These are phyloP conservation scores for Eubasilissa splendida DNA, from an alignment of 2,888 invertebrate genomes.

Conservation along the genomic window DNA sequence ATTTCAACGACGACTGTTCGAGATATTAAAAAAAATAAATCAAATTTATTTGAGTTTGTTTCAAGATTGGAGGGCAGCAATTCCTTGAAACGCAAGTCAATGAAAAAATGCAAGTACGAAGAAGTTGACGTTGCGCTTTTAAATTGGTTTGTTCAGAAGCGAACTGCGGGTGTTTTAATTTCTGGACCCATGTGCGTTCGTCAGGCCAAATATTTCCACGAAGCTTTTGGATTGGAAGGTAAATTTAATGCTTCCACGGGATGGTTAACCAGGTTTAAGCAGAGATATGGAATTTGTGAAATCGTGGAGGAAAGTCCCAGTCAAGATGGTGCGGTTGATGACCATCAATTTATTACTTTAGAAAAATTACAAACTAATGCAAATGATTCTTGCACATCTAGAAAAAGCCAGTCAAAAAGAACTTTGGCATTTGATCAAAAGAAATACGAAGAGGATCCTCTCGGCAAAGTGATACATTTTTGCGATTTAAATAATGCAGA, in stretches of 20 bases:
- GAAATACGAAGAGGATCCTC: conserved; percentile 23
- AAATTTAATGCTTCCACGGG: conserved; percentile 59
- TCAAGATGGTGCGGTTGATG: neutral
- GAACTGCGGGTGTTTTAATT: conserved; percentile 54
- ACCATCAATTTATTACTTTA: conserved; percentile 1
- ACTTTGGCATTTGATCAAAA: conserved; percentile 19
- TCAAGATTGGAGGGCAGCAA: conserved; percentile 44
- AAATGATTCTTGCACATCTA: neutral
- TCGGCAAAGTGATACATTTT: conserved; percentile 11
- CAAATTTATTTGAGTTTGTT: conserved; percentile 48
- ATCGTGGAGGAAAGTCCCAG: conserved; percentile 14
- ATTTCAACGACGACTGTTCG: conserved; percentile 55
- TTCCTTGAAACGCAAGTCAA: conserved; percentile 43
- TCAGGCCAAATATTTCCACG: conserved; percentile 58
- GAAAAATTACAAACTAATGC: conserved; percentile 13
- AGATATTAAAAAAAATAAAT: conserved; percentile 55
- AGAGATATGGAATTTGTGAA: conserved; percentile 57
- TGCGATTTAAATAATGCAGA: conserved; percentile 10
- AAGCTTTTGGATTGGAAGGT: conserved; percentile 49
- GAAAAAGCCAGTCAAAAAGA: conserved; percentile 15
- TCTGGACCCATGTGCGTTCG: conserved; percentile 59
- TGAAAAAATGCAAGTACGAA: conserved; percentile 49
- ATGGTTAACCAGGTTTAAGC: conserved; percentile 60
- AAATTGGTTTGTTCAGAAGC: conserved; percentile 56
- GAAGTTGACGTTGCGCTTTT: conserved; percentile 52